A percentile compares a stretch with the other conserved stretches of the same genome.
Conservation (phyloP, 2,797 vertebrate genomes). For the Lophius americanus region DNA sequence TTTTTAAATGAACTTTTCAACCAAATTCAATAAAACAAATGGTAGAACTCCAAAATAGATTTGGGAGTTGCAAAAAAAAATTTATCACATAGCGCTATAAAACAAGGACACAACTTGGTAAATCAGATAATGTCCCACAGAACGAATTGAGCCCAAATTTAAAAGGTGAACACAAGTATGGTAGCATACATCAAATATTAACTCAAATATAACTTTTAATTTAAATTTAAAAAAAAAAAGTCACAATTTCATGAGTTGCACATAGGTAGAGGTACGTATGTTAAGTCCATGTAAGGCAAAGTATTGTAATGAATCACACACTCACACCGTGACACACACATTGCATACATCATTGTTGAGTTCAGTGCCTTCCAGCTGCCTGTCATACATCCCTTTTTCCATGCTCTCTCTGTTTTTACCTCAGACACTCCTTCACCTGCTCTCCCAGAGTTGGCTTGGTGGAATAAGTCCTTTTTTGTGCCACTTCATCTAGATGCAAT, state of each 20-base stretch:
- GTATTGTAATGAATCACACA: no score
- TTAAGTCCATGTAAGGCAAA: no score
- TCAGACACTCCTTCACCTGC: slow-evolving; percentile 60
- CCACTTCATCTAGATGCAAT: slow-evolving; percentile 83
- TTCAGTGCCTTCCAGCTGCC: background rate
- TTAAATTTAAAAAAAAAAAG: no score
- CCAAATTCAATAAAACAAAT: background rate
- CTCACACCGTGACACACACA: background rate
- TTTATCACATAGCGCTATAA: slow-evolving; percentile 45
- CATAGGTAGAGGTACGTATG: no score
- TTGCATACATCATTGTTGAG: background rate
- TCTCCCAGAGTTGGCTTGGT: slow-evolving; percentile 51
- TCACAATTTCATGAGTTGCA: no score
- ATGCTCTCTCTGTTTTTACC: slow-evolving; percentile 62
- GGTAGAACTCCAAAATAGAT: background rate
- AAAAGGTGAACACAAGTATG: background rate
- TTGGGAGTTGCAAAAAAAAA: slow-evolving; percentile 45
- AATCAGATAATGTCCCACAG: background rate
- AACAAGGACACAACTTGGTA: slow-evolving; percentile 2
- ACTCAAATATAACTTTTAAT: no score
- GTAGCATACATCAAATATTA: background rate
- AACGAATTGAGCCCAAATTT: background rate
- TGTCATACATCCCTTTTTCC: background rate
- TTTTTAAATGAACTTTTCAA: background rate
- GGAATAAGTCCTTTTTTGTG: slow-evolving; percentile 64